phyloP scores from a whole-genome alignment of 2,113 vertebrate species.

The Lagenorhynchus albirostris region DNA sequence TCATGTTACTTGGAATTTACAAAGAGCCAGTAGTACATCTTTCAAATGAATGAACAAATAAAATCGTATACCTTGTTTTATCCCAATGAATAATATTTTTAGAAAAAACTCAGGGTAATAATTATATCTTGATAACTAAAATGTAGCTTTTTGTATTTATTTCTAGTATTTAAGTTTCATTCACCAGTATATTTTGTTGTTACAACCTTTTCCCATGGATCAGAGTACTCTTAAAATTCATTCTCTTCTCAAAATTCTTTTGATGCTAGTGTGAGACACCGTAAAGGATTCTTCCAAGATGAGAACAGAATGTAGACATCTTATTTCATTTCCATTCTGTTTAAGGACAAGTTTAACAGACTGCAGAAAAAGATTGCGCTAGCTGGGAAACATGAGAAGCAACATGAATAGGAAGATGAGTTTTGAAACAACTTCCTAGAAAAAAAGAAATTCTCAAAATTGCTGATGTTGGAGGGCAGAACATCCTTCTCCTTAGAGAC shows the following conservation, averaged over 20 bases:
- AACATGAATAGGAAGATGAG: not conserved
- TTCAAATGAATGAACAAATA: slow-evolving; percentile 10
- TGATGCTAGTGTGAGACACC: not conserved
- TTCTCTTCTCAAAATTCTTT: slow-evolving; percentile 31
- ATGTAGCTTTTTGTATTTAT: not conserved
- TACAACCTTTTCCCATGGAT: not conserved
- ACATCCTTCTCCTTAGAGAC: not conserved
- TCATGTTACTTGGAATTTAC: slow-evolving; percentile 16
- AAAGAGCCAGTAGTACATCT: not conserved
- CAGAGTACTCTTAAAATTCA: slow-evolving; percentile 30
- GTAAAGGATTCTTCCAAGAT: not conserved
- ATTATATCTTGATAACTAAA: slow-evolving; percentile 7
- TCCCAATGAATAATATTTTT: not conserved
- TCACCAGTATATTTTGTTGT: slow-evolving; percentile 22
- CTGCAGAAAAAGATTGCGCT: not conserved
- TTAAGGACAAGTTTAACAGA: not conserved
- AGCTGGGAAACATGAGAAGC: not conserved
- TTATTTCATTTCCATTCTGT: not conserved
- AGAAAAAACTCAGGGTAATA: not conserved
- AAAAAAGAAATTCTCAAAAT: not conserved
- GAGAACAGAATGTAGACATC: not conserved
- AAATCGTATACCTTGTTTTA: not conserved
- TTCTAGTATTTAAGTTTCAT: slow-evolving; percentile 19
- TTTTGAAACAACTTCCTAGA: slow-evolving; percentile 24
- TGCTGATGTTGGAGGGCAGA: not conserved